Evolutionary conservation across 2,888 invertebrate genomes (phyloP), one percentile per base, ranked within the genome.

Genomic region (Lissonota sp.): DNA sequence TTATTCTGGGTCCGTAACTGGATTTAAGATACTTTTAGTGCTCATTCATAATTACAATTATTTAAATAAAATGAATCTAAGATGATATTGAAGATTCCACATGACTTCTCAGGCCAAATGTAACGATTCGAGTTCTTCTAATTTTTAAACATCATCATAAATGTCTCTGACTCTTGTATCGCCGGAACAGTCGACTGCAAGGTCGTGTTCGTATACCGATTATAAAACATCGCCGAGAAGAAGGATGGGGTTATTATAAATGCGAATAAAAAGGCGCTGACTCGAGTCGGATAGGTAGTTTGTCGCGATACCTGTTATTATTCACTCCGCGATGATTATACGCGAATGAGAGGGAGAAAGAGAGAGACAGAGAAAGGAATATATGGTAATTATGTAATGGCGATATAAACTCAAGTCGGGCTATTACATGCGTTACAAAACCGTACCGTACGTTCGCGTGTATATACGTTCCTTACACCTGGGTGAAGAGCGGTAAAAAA

Each of bases 381-480:
- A 37, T 51, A 40, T 7, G 49, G 46, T 60, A 81, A 78, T 81
- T 81, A 81, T 78, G 70, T 78, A 81, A 81, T 81, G 63, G 62
- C 70, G 58, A 73, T 78, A 73, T 60, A 73, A 80, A 73, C 69
- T 78, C 51, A 64, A 74, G 55, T 60, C 42, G 74, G 74, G 53
- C 70, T 66, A 78, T 81, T 81, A 71, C 70, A 74, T 78, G 53
- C 53, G 49, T 81, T 78, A 78, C 74, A 77, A 81, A 81, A 81
- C 14, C 64, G n/a, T 44, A 57, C 58, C 53, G 71, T 12, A 16
- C 57, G 75, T 55, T 69, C 44, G 8, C 26, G 53, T 16, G 6
- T 12, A 4, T 53, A 49, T 49, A 49, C 10, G 16, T 16, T 6
- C 6, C 5, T 39, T 42, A 12, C 26, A 57, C 12, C 46, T 46